Conservation (phyloP, 2,888 invertebrate species). For the Steinernema carpocapsae region DNA sequence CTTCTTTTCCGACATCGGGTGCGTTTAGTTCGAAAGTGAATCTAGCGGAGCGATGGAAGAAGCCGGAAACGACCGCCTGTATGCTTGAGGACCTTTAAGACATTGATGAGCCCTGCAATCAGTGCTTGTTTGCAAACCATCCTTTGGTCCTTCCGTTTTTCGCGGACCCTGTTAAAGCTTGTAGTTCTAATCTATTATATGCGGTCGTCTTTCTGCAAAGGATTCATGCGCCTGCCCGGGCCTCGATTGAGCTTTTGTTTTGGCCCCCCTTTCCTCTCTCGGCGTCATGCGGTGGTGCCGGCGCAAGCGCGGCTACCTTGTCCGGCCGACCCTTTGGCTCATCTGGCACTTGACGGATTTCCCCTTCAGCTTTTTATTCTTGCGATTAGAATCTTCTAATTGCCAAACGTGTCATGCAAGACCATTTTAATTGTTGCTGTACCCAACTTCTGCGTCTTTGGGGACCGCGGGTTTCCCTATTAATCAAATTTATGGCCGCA, state of each 20-base stretch:
- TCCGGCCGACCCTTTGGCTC: background rate
- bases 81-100: no score
- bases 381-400: slow-evolving; percentile 11
- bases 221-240: background rate
- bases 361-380: background rate
- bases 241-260: background rate
- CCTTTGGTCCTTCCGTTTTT: no score
- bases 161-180: no score
- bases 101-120: no score
- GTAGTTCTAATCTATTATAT: slow-evolving; percentile 13
- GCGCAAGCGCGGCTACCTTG: background rate
- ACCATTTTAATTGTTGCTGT: background rate
- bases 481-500: slow-evolving; percentile 14
- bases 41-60: background rate
- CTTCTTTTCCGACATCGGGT: background rate
- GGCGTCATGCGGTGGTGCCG: no score
- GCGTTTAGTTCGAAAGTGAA: background rate
- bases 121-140: no score
- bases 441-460: background rate
- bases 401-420: background rate
- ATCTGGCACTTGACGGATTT: background rate
- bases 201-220: background rate
- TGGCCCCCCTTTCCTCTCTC: no score
- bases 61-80: no score
- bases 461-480: background rate